Conservation (phyloP, 2,888 invertebrate species). For the Altica lythri region DNA sequence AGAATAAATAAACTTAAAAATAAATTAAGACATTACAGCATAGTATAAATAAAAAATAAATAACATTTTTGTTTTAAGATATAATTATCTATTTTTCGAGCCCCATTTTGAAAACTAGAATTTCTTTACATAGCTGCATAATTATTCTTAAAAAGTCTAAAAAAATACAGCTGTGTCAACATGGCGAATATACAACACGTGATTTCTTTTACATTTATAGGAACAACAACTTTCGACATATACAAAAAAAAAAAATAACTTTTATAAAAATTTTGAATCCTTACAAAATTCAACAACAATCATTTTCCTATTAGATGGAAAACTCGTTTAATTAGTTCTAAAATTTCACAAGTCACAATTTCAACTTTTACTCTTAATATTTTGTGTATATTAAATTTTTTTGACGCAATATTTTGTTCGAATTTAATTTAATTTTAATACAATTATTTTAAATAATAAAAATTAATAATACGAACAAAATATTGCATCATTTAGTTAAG, state of each 20-base stretch:
- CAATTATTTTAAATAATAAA: too few species aligned
- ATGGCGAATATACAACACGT: conserved; percentile 14
- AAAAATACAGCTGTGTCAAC: conserved; percentile 12
- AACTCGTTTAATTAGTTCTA: too few species aligned
- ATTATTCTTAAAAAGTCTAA: conserved; percentile 10
- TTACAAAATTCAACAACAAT: conserved; percentile 3
- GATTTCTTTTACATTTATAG: conserved; percentile 17
- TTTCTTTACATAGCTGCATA: conserved; percentile 17
- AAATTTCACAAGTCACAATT: conserved; percentile 2
- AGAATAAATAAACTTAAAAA: conserved; percentile 38
- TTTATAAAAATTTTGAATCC: conserved; percentile 12
- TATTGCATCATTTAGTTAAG: too few species aligned
- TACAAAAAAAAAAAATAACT: conserved; percentile 10
- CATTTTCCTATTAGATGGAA: conserved; percentile 4
- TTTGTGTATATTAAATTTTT: too few species aligned
- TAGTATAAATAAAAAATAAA: conserved; percentile 33
- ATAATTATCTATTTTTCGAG: conserved; percentile 21
- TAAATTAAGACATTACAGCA: conserved; percentile 34
- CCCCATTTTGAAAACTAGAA: conserved; percentile 21
- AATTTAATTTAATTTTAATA: too few species aligned
- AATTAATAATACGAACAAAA: too few species aligned
- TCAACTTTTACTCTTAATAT: too few species aligned
- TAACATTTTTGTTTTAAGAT: conserved; percentile 28
- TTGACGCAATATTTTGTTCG: too few species aligned
- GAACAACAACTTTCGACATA: conserved; percentile 17